phyloP scores from a whole-genome alignment of 2,888 invertebrate genomes.

The Cheilosia pagana region DNA sequence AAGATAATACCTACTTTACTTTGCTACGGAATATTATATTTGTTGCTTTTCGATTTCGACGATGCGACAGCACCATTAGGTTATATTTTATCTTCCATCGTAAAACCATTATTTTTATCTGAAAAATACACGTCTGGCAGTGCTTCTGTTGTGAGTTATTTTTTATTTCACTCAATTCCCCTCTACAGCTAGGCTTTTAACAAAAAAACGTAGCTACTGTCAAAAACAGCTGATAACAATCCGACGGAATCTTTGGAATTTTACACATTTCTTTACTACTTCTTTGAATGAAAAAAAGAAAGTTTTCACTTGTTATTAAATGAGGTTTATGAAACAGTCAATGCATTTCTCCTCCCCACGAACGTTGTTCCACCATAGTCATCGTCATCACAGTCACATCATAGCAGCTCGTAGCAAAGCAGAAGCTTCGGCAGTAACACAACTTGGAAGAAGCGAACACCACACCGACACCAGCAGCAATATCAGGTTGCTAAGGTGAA shows the following conservation, averaged over 20 bases:
- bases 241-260: slow-evolving; percentile 55
- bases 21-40: no score
- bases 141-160: slow-evolving; percentile 2
- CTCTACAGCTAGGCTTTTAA: neutral
- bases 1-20: no score
- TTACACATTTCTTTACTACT: slow-evolving; percentile 45
- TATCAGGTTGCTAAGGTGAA: slow-evolving; percentile 62
- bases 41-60: no score
- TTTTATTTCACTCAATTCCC: slow-evolving; percentile 29
- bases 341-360: slow-evolving; percentile 67
- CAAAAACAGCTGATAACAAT: slow-evolving; percentile 69
- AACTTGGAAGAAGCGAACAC: slow-evolving; percentile 37
- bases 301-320: slow-evolving; percentile 72
- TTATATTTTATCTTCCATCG: no score
- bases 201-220: slow-evolving; percentile 25
- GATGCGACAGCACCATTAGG: no score
- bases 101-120: no score
- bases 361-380: slow-evolving; percentile 30
- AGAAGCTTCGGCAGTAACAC: slow-evolving; percentile 59
- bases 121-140: slow-evolving; percentile 32
- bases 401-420: slow-evolving; percentile 37
- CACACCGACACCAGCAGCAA: slow-evolving; percentile 13
- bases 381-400: slow-evolving; percentile 13
- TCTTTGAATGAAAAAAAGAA: slow-evolving; percentile 72
- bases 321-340: slow-evolving; percentile 73